Evolutionary conservation across 2,888 invertebrate genomes (phyloP), one percentile per base, ranked within the genome.

Genomic region (Monoplex corrugatus): DNA sequence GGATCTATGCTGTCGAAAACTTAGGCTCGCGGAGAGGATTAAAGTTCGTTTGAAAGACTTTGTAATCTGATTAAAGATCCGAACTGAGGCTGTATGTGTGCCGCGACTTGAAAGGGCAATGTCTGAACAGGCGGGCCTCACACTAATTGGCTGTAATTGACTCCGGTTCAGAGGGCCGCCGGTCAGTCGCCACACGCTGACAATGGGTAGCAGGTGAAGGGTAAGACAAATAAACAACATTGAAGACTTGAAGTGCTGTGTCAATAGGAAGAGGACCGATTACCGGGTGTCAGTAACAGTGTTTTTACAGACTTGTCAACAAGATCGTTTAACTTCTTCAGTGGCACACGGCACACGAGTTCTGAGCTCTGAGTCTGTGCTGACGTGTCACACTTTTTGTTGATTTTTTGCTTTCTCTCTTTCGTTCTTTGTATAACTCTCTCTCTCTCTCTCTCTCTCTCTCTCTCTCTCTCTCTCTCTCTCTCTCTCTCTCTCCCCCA

Each of bases 141-240:
- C n/a, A 28, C 68, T 68, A 68, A 68, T 68, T 68, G 68, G 68
- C 68, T 68, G 68, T 68, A 68, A 68, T 68, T 68, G 68, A 68
- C 68, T 68, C 68, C 68, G n/a, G 23, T 8, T 68, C n/a, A 23
- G 68, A 68, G 6, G 28, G 16, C 68, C 6, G 28, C 68, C n/a
- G 28, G 68, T 68, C 3, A 32, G 68, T n/a, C 32, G 68, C 68
- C 23, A 23, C n/a, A n/a, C 32, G 68, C 1, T 0, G 68, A n/a
- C 16, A 3, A 2, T 1, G 16, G n/a, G n/a, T 28, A 32, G n/a
- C 6, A 16, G n/a, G n/a, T 8, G 68, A 23, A 3, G 63, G 63
- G 16, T 16, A 3, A 16, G 28, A 2, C 57, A 23, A 57, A 16
- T 10, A 57, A 57, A 57, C 57, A 57, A 57, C 19, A 57, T 57